Percentiles rank a stretch among this genome's conserved stretches.
Evolutionary conservation across 2,113 vertebrate species (phyloP).

Genomic region (Gulo gulo): DNA sequence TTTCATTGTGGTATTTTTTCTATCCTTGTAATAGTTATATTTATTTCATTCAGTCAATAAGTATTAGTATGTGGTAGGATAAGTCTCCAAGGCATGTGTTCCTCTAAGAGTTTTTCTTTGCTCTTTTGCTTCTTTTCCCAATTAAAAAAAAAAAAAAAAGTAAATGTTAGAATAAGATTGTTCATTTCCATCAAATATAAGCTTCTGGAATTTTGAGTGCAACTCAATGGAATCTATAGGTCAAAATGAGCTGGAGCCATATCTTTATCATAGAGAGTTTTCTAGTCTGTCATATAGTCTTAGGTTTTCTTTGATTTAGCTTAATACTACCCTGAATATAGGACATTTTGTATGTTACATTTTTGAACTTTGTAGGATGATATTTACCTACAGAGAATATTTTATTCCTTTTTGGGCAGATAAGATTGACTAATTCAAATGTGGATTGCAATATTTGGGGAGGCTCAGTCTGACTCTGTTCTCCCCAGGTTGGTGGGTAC

Average conservation of each 20-base stretch:
- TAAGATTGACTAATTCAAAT: background rate
- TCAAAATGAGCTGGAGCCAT: background rate
- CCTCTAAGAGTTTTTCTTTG: background rate
- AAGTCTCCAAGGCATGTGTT: background rate
- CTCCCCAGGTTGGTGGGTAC: fast-evolving
- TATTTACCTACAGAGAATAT: background rate
- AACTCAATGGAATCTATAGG: background rate
- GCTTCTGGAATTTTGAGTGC: background rate
- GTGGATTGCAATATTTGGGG: background rate
- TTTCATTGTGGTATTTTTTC: background rate
- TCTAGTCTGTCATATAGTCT: background rate
- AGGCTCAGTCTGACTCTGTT: background rate
- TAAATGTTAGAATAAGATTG: background rate
- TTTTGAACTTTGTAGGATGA: background rate
- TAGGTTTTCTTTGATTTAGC: background rate
- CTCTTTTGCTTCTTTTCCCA: background rate
- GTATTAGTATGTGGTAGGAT: background rate
- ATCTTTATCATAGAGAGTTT: background rate
- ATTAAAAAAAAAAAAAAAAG: background rate
- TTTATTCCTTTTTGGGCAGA: background rate
- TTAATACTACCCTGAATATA: background rate
- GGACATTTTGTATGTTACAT: background rate
- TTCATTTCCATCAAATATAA: background rate
- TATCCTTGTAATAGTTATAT: background rate
- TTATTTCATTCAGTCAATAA: background rate